Conservation (phyloP, 2,113 vertebrate genomes). For the Neogobius melanostomus region DNA sequence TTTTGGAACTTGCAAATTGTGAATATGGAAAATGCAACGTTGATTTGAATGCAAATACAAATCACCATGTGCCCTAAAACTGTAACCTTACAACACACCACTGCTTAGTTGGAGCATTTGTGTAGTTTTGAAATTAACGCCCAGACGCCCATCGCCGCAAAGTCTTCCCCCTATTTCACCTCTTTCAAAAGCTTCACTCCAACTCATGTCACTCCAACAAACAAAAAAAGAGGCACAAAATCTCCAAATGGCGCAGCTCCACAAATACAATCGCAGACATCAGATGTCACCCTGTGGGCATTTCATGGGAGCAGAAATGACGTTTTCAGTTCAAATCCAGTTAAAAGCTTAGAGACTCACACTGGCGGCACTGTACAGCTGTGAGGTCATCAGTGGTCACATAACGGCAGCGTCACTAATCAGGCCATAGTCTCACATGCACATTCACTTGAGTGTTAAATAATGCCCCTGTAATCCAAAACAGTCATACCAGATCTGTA, state of each 20-base stretch:
- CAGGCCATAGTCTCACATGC: conserved; percentile 1
- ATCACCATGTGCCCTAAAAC: too few relatives aligned
- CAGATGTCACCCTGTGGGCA: conserved; percentile 23
- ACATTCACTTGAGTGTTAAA: conserved; percentile 16
- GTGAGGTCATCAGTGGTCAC: conserved; percentile 45
- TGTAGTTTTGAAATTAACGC: not conserved
- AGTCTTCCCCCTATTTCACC: not conserved
- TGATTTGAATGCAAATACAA: too few relatives aligned
- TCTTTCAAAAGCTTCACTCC: not conserved
- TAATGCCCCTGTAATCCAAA: conserved; percentile 13
- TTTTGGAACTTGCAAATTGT: too few relatives aligned
- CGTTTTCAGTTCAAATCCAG: conserved; percentile 57
- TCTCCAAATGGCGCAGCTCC: conserved; percentile 36
- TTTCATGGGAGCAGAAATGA: conserved; percentile 42
- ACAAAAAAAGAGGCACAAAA: conserved; percentile 21
- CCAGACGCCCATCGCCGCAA: not conserved
- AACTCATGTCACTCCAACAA: conserved; percentile 13
- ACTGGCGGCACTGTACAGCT: conserved; percentile 35
- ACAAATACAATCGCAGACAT: conserved; percentile 51
- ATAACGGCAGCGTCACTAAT: conserved; percentile 26
- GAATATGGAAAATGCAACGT: too few relatives aligned
- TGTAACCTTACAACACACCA: too few relatives aligned
- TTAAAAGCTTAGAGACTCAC: conserved; percentile 62
- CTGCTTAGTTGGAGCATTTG: too few relatives aligned
- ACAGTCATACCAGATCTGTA: not conserved